These are phyloP conservation scores for Momotus momota DNA, from an alignment of 2,797 vertebrate species.

Conservation along the genomic window DNA sequence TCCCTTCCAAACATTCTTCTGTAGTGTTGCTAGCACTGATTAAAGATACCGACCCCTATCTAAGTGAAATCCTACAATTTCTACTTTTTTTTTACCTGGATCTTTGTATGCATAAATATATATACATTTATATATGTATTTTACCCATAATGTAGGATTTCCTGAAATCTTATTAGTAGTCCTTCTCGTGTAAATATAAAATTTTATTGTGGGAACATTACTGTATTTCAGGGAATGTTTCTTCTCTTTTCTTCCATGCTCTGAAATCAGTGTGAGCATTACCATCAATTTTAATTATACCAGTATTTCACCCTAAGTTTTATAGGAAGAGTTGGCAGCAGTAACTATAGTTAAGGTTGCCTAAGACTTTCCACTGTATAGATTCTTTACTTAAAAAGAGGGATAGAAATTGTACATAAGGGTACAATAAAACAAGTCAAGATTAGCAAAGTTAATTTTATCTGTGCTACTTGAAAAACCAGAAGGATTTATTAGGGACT, in stretches of 20 bases:
- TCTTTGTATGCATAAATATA: not conserved
- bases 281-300: slow-evolving; percentile 56
- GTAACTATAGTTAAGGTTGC: slow-evolving; percentile 54
- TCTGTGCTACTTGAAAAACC: slow-evolving; percentile 50
- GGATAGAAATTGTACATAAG: slow-evolving; percentile 12
- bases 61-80: not conserved
- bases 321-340: slow-evolving; percentile 46
- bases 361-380: slow-evolving; percentile 26
- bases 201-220: not conserved
- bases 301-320: slow-evolving; percentile 11
- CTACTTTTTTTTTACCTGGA: not conserved
- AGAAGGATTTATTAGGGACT: slow-evolving; percentile 67
- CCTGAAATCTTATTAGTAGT: not conserved
- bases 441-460: slow-evolving; percentile 68
- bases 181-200: not conserved
- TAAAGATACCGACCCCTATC: not conserved
- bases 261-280: slow-evolving; percentile 34
- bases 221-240: not conserved
- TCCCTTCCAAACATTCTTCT: not conserved
- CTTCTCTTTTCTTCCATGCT: slow-evolving; percentile 56
- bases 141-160: not conserved
- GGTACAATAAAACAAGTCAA: slow-evolving; percentile 70
- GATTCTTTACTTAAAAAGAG: slow-evolving; percentile 30
- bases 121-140: not conserved
- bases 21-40: not conserved